Evolutionary conservation across 2,113 vertebrate species (phyloP).

Genomic region (Lasiurus cinereus): DNA sequence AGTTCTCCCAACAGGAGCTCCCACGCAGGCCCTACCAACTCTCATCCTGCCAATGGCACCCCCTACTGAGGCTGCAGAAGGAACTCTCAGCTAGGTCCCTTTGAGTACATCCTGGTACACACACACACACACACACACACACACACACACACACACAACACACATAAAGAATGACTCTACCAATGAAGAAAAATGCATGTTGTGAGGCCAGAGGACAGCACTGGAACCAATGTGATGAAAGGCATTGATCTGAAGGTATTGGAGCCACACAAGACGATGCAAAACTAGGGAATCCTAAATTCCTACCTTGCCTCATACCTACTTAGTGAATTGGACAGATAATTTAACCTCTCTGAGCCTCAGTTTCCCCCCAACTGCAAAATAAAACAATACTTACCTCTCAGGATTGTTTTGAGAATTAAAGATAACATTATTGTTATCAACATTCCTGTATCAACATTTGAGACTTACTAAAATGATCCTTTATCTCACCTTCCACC

Average conservation of each 20-base stretch:
- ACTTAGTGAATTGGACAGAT: neutral
- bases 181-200: neutral
- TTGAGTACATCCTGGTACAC: neutral
- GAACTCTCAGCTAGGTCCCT: neutral
- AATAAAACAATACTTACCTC: neutral
- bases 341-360: neutral
- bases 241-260: neutral
- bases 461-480: neutral
- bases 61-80: constrained; percentile 26
- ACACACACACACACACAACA: neutral
- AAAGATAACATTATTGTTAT: neutral
- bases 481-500: neutral
- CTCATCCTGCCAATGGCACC: constrained; percentile 66
- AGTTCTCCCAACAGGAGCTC: constrained; percentile 80
- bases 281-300: neutral
- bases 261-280: neutral
- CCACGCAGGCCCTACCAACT: constrained; percentile 78
- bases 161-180: neutral
- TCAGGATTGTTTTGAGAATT: neutral
- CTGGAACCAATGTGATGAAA: neutral
- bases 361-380: neutral
- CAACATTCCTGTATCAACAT: neutral
- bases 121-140: neutral
- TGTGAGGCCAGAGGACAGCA: neutral
- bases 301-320: neutral